Base-by-base conservation (phyloP, 2,113 vertebrate species). In the Passerina amoena region DNA sequence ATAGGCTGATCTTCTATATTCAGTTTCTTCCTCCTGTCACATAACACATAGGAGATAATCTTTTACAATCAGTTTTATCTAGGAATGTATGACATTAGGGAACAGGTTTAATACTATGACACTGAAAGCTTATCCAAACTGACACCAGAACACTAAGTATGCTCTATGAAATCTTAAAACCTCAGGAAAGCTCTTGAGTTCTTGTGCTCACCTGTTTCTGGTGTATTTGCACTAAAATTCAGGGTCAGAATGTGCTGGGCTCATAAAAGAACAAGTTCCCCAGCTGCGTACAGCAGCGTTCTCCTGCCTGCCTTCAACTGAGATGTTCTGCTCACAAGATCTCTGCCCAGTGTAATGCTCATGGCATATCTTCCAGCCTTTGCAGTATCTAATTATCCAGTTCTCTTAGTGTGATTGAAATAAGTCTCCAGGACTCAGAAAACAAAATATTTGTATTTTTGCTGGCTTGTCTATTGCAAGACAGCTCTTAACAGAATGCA, bases 291-390 rank as follows among this genome's bases (percentile, higher is more conserved):
- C 16, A 42, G 60, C 42, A 65, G 25, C 24, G 56, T 27, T 21
- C 56, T 86, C 56, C 47, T 35, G 18, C 13, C 63, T 40, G 66
- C 31, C 42, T 72, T 44, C 50, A 51, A 7, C 21, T 56, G 27
- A 82, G 18, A 51, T 61, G 6, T 8, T 48, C 38, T 47, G 10
- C 20, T n/a, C 70, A 45, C 21, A 40, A 92, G 31, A 40, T 18
- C 10, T 53, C 37, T 23, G 57, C 6, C 30, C 73, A 42, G 11
- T 10, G 5, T 17, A 73, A 86, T 13, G 15, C 6, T 47, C 65
- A 53, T 5, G 21, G 31, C 1, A 0, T 2, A 53, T 27, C 28
- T 87, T 19, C 11, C 25, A 88, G 50, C 6, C 37, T 54, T 45
- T 42, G 14, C 17, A 33, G 40, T 22, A 72, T 33, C 37, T 81